Conservation (phyloP, 2,113 vertebrate species). For the Catagonus wagneri region DNA sequence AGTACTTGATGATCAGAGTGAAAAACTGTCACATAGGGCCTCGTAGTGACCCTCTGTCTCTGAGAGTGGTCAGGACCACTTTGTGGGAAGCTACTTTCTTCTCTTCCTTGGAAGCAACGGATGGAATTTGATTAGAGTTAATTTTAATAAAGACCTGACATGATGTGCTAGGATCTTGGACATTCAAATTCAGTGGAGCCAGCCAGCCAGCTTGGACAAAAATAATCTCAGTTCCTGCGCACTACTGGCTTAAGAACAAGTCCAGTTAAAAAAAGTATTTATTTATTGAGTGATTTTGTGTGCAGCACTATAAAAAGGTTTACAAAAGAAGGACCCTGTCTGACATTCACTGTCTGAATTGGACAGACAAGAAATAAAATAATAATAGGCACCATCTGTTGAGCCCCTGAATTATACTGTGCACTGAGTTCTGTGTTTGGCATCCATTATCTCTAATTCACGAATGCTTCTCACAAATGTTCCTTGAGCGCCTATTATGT, state of each 20-base stretch:
- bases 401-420: neutral
- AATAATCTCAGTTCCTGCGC: neutral
- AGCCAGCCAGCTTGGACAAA: neutral
- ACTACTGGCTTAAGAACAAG: neutral
- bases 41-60: neutral
- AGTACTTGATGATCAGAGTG: neutral
- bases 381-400: neutral
- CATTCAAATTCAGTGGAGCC: neutral
- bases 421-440: neutral
- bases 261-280: neutral
- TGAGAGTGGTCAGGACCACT: neutral
- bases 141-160: slow-evolving; percentile 42
- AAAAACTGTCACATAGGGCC: neutral
- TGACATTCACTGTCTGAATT: neutral
- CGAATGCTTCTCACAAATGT: neutral
- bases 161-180: neutral
- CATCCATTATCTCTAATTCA: neutral
- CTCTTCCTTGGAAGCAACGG: neutral
- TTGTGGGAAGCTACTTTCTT: neutral
- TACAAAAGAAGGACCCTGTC: neutral
- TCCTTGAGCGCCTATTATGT: neutral
- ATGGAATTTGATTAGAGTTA: slow-evolving; percentile 6
- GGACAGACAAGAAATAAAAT: slow-evolving; percentile 20
- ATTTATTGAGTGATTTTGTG: neutral
- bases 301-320: neutral